A percentile compares a stretch with the other conserved stretches of the same genome.
phyloP scores from a whole-genome alignment of 2,888 invertebrate species.

The Zonitis immaculata region DNA sequence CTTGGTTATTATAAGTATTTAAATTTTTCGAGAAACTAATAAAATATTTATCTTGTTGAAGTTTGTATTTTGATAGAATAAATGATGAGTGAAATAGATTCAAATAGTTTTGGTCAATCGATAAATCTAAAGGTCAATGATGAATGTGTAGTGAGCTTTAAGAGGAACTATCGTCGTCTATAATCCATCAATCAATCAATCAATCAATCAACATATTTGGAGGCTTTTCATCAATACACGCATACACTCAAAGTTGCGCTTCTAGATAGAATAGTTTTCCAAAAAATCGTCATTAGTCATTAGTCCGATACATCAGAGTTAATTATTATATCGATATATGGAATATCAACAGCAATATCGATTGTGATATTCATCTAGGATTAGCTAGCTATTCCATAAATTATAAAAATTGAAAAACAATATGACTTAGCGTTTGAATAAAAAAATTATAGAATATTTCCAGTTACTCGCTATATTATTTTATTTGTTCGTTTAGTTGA shows the following conservation, averaged over 20 bases:
- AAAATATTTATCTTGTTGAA: background rate
- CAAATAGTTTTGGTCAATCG: background rate
- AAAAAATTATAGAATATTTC: too few species aligned
- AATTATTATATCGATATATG: too few species aligned
- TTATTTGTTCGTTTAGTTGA: too few species aligned
- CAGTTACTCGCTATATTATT: too few species aligned
- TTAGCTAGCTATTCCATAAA: too few species aligned
- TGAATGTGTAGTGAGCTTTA: background rate
- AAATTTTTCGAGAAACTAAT: background rate
- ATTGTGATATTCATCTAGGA: too few species aligned
- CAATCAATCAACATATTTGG: background rate
- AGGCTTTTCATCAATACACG: background rate
- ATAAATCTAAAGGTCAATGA: constrained; percentile 4
- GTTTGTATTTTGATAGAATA: background rate
- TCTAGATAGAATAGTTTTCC: background rate
- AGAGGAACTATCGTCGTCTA: constrained; percentile 1
- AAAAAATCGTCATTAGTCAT: too few species aligned
- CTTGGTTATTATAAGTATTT: too few species aligned
- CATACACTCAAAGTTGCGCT: background rate
- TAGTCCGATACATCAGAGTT: background rate
- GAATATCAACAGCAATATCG: too few species aligned
- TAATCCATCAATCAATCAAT: constrained; percentile 8
- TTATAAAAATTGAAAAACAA: too few species aligned
- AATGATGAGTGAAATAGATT: background rate
- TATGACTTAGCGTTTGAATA: too few species aligned